Percentiles rank a stretch among this genome's conserved stretches.
Conservation (phyloP, 2,797 vertebrate genomes). For the Poliocrania exsul region DNA sequence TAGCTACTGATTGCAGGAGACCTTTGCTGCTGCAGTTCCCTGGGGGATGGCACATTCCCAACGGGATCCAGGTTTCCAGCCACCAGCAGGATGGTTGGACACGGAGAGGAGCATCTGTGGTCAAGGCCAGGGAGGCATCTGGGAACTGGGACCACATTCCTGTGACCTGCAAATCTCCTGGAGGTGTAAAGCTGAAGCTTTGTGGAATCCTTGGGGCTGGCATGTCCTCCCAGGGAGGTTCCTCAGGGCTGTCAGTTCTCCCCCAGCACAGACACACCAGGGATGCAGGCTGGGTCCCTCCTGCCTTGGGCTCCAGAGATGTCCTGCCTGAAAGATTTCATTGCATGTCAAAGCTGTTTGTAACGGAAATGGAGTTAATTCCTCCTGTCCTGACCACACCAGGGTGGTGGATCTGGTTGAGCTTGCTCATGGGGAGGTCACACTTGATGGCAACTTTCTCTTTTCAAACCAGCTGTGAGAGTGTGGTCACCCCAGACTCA, state of each 20-base stretch:
- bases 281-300: not conserved
- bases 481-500: fast-evolving
- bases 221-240: not conserved
- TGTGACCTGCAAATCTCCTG: fast-evolving
- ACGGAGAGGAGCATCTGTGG: not conserved
- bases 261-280: not conserved
- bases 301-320: not conserved
- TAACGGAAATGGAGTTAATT: not conserved
- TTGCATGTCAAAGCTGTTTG: not conserved
- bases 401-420: not conserved
- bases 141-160: fast-evolving
- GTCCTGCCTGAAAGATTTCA: not conserved
- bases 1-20: not conserved
- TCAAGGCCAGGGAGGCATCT: not conserved
- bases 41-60: not conserved
- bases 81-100: fast-evolving
- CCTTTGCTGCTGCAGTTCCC: not conserved
- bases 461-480: not conserved
- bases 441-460: not conserved
- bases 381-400: not conserved
- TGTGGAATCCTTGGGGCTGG: not conserved
- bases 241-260: not conserved
- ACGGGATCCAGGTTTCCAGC: not conserved
- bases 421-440: not conserved
- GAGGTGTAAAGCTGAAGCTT: not conserved